Evolutionary conservation across 2,888 invertebrate genomes (phyloP).

Genomic region (Amaurobius ferox): DNA sequence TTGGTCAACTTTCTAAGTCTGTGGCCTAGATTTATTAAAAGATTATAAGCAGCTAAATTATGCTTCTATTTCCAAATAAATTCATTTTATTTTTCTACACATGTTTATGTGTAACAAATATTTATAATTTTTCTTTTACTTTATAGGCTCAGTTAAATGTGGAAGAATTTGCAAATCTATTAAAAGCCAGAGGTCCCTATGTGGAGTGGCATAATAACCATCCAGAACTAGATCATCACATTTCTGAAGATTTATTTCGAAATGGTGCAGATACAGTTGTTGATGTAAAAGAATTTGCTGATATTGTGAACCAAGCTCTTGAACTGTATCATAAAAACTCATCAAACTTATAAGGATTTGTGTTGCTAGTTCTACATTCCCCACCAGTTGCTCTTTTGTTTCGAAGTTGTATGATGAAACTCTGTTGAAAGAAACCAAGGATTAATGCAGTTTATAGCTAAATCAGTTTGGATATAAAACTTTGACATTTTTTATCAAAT

Average conservation of each 20-base stretch:
- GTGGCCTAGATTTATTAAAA: no score
- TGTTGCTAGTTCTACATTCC: no score
- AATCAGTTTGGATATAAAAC: background rate
- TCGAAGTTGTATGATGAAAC: no score
- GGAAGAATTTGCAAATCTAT: slow-evolving; percentile 60
- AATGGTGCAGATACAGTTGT: slow-evolving; percentile 69
- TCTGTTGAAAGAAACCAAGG: no score
- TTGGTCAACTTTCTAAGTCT: no score
- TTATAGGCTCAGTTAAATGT: slow-evolving; percentile 70
- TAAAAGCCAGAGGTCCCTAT: slow-evolving; percentile 63
- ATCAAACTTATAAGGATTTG: background rate
- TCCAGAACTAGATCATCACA: slow-evolving; percentile 55
- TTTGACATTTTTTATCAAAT: background rate
- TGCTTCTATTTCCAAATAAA: no score
- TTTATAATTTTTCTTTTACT: slow-evolving; percentile 14
- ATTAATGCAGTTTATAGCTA: background rate
- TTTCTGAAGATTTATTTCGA: slow-evolving; percentile 58
- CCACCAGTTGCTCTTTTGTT: no score
- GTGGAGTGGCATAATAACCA: slow-evolving; percentile 68
- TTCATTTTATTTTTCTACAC: no score
- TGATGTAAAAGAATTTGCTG: slow-evolving; percentile 57
- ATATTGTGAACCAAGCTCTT: slow-evolving; percentile 50
- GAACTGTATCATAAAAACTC: slow-evolving; percentile 13
- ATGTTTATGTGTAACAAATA: background rate
- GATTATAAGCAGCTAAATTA: no score